These are phyloP conservation scores for Steromphala cineraria DNA, from an alignment of 2,888 invertebrate genomes.

Conservation along the genomic window DNA sequence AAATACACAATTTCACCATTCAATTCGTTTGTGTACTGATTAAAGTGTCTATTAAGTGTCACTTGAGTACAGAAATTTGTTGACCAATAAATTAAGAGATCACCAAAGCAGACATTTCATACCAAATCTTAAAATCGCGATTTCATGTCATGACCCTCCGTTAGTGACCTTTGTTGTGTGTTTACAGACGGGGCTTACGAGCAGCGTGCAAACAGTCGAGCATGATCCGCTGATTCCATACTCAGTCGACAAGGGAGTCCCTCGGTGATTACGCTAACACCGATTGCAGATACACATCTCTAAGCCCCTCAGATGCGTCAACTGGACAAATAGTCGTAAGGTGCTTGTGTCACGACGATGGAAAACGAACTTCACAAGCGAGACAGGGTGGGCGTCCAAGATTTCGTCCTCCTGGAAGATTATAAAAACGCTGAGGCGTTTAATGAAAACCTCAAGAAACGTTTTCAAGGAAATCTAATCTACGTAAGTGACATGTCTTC, in stretches of 20 bases:
- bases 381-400: constrained; percentile 92
- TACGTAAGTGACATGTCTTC: constrained; percentile 84
- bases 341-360: constrained; percentile 50
- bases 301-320: neutral
- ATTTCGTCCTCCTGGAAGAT: constrained; percentile 92
- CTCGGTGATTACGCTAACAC: neutral
- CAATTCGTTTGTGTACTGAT: too few species aligned
- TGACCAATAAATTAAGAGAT: too few species aligned
- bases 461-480: constrained; percentile 90
- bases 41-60: too few species aligned
- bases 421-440: constrained; percentile 88
- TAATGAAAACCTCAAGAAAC: constrained; percentile 89
- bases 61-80: too few species aligned
- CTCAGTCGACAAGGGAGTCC: neutral
- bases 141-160: too few species aligned
- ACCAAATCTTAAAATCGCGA: too few species aligned
- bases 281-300: neutral
- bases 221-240: neutral
- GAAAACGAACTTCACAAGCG: constrained; percentile 79
- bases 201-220: neutral
- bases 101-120: too few species aligned
- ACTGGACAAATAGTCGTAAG: neutral
- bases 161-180: neutral
- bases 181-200: neutral
- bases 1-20: too few species aligned